These are phyloP conservation scores for Rhombomys opimus DNA, from an alignment of 2,113 vertebrate genomes.

Conservation along the genomic window DNA sequence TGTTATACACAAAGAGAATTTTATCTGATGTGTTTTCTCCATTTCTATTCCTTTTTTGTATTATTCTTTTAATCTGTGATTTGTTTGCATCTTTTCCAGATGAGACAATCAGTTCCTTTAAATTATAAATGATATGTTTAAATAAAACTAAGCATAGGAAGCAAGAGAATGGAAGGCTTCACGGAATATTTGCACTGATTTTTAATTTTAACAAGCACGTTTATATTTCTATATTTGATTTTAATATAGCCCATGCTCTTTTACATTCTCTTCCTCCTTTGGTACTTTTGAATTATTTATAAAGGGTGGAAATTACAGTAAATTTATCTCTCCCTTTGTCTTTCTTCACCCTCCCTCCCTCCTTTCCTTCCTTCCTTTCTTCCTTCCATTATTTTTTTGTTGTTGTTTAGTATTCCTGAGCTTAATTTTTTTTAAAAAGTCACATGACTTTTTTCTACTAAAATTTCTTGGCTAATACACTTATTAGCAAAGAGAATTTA, in stretches of 20 bases:
- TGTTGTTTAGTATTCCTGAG: background rate
- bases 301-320: background rate
- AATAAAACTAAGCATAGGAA: constrained; percentile 5
- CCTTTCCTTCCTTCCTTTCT: background rate
- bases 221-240: constrained; percentile 36
- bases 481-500: background rate
- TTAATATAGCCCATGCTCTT: background rate
- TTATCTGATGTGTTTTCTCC: background rate
- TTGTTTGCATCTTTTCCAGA: background rate
- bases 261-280: background rate
- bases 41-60: background rate
- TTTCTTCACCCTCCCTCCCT: background rate
- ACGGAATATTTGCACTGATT: constrained; percentile 2
- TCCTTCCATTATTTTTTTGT: background rate
- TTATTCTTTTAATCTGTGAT: background rate
- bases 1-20: background rate
- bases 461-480: background rate
- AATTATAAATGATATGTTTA: background rate
- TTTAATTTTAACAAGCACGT: constrained; percentile 12
- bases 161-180: background rate
- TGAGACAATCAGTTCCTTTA: background rate
- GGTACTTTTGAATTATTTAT: constrained; percentile 31
- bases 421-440: background rate
- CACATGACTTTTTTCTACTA: background rate
- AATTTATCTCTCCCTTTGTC: background rate